Conservation (phyloP, 2,888 invertebrate genomes). For the Philaethria dido region DNA sequence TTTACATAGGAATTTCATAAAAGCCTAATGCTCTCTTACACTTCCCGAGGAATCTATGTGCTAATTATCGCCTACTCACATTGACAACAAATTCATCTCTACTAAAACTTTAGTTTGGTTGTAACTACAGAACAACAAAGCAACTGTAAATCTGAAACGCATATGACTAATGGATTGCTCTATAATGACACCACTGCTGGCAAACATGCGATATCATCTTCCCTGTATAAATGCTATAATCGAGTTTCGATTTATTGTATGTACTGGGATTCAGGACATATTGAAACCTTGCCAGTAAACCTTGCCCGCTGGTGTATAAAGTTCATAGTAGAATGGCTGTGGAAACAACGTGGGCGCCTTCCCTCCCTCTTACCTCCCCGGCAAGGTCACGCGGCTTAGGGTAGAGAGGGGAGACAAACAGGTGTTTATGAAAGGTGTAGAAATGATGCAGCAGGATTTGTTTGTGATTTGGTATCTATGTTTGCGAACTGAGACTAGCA, state of each 20-base stretch:
- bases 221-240: slow-evolving; percentile 33
- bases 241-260: slow-evolving; percentile 44
- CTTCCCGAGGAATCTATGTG: too few species aligned
- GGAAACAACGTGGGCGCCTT: slow-evolving; percentile 45
- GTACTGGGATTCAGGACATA: slow-evolving; percentile 43
- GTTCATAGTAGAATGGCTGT: slow-evolving; percentile 39
- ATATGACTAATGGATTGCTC: slow-evolving; percentile 43
- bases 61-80: too few species aligned
- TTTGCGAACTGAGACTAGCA: slow-evolving; percentile 26
- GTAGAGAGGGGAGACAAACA: slow-evolving; percentile 48
- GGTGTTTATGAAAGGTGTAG: slow-evolving; percentile 50
- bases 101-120: not conserved
- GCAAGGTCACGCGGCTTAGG: slow-evolving; percentile 49
- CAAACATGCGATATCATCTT: slow-evolving; percentile 40
- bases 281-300: slow-evolving; percentile 19
- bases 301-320: slow-evolving; percentile 26
- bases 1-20: too few species aligned
- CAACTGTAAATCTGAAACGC: slow-evolving; percentile 27
- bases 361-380: slow-evolving; percentile 43
- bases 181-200: slow-evolving; percentile 34
- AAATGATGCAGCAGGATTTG: slow-evolving; percentile 30
- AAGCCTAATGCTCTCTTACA: too few species aligned
- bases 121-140: slow-evolving; percentile 16
- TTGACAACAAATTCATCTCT: not conserved
- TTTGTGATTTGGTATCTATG: slow-evolving; percentile 32